phyloP scores from a whole-genome alignment of 2,888 invertebrate genomes.

The Calameuta filiformis region DNA sequence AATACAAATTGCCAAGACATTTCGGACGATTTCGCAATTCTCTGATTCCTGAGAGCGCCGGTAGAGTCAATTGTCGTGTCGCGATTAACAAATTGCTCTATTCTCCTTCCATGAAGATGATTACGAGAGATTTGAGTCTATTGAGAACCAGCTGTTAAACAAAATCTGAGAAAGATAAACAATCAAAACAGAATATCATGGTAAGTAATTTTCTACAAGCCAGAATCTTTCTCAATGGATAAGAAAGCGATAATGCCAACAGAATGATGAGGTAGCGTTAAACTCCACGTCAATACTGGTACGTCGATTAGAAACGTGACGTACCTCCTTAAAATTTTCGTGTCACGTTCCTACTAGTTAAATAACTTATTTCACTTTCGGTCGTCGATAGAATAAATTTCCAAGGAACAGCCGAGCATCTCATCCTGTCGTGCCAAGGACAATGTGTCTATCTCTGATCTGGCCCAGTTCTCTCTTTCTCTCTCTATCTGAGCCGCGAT shows the following conservation, averaged over 20 bases:
- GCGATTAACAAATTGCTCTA: background rate
- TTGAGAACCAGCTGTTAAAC: background rate
- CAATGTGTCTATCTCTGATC: constrained; percentile 53
- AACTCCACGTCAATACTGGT: background rate
- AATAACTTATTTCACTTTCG: constrained; percentile 48
- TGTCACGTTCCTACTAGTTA: constrained; percentile 4
- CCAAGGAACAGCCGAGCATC: constrained; percentile 30
- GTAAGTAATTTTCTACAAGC: no score
- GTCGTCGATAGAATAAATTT: constrained; percentile 44
- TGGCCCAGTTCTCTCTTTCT: background rate
- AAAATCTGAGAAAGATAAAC: background rate
- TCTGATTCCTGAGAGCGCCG: background rate
- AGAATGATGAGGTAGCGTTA: background rate
- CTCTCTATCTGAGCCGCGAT: background rate
- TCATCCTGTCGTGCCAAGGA: constrained; percentile 56
- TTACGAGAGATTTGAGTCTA: background rate
- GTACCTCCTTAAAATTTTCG: constrained; percentile 6
- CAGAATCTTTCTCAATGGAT: background rate
- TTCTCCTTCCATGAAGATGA: background rate
- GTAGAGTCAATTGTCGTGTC: background rate
- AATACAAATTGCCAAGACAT: constrained; percentile 4
- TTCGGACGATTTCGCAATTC: constrained; percentile 1
- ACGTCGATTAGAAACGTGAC: background rate
- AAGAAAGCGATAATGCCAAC: background rate
- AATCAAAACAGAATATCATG: background rate